Percentiles rank a stretch among this genome's conserved stretches.
Evolutionary conservation across 2,113 vertebrate species (phyloP).

Genomic region (Tetrax tetrax): DNA sequence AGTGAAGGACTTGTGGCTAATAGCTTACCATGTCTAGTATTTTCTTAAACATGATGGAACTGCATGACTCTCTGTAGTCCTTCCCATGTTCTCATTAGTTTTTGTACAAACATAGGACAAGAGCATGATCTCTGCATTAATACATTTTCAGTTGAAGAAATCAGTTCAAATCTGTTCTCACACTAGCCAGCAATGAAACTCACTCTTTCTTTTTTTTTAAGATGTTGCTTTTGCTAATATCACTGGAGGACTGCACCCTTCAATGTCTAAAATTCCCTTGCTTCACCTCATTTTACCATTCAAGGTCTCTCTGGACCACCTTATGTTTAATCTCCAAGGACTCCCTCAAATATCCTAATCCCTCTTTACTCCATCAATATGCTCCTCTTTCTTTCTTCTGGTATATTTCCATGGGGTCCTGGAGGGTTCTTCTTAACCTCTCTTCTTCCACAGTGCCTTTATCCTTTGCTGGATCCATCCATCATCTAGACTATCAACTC

Average conservation of each 20-base stretch:
- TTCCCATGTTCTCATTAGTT: background rate
- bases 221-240: background rate
- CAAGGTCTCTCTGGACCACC: background rate
- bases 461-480: background rate
- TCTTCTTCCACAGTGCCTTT: background rate
- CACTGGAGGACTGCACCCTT: background rate
- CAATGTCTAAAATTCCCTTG: background rate
- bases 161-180: background rate
- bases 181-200: background rate
- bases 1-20: background rate
- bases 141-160: background rate
- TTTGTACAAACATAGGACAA: background rate
- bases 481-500: background rate
- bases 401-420: background rate
- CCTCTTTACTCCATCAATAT: background rate
- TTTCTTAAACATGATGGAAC: background rate
- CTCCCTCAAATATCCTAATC: background rate
- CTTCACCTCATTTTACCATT: background rate
- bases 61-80: background rate
- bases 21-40: background rate
- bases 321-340: background rate
- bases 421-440: background rate
- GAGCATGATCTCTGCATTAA: background rate
- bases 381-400: background rate
- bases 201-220: background rate